Evolutionary conservation across 2,797 vertebrate species (phyloP).

Genomic region (Octomys mimax): DNA sequence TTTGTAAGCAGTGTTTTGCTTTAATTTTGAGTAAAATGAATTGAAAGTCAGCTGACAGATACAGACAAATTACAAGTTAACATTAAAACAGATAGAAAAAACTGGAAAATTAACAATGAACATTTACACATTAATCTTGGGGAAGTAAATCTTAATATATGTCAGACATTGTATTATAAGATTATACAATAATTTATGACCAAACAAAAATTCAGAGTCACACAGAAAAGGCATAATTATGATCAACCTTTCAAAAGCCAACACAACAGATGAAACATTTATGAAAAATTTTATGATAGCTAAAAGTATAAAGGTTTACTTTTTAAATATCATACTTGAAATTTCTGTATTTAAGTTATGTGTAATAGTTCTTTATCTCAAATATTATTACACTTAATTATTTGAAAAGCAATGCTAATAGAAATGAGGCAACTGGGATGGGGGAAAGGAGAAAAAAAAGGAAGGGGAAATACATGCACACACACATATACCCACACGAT

Average conservation of each 20-base stretch:
- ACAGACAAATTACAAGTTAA: neutral
- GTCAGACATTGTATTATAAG: neutral
- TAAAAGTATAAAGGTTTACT: neutral
- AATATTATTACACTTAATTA: neutral
- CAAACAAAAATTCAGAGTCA: neutral
- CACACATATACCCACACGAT: no score
- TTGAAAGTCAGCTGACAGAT: constrained; percentile 11
- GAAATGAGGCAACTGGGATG: neutral
- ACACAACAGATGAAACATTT: neutral
- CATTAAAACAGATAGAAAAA: neutral
- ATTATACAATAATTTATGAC: neutral
- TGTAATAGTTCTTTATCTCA: neutral
- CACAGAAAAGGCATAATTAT: constrained; percentile 22
- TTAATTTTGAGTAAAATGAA: neutral
- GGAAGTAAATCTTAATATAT: neutral
- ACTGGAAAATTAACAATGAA: neutral
- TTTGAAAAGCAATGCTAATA: neutral
- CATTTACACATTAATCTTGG: neutral
- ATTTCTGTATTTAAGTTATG: constrained; percentile 10
- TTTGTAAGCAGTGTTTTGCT: neutral
- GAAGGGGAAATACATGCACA: no score
- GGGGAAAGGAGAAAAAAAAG: no score
- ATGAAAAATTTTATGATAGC: neutral
- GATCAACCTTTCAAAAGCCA: neutral
- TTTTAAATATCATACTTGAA: neutral